These are phyloP conservation scores for Nemoura dubitans DNA, from an alignment of 2,888 invertebrate genomes.

Conservation along the genomic window DNA sequence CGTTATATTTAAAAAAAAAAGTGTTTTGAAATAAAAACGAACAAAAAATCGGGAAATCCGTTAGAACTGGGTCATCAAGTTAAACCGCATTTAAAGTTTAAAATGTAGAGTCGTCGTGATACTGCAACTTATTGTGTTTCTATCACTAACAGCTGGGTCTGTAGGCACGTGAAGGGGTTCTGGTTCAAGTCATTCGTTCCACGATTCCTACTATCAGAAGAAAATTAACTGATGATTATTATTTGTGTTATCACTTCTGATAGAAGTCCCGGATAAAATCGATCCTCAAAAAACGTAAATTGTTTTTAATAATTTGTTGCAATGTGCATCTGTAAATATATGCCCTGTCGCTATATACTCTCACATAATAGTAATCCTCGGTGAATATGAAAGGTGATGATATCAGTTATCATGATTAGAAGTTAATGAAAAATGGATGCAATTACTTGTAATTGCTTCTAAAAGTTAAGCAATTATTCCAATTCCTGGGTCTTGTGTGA, in stretches of 20 bases:
- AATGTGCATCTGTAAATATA: too few relatives aligned
- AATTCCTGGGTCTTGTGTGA: neutral
- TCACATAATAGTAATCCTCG: neutral
- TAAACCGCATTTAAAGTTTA: neutral
- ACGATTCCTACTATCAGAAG: neutral
- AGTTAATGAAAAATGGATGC: neutral
- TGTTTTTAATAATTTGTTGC: too few relatives aligned
- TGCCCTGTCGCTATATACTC: too few relatives aligned
- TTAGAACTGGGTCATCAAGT: neutral
- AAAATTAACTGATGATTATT: neutral
- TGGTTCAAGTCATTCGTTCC: neutral
- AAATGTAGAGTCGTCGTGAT: neutral
- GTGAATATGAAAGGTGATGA: neutral
- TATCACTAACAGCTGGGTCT: neutral
- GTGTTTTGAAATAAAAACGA: neutral
- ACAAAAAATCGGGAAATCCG: neutral
- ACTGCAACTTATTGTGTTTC: neutral
- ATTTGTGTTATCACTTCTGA: neutral
- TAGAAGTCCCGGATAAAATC: neutral
- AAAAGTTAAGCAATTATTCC: conserved; percentile 10
- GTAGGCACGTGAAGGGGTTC: too few relatives aligned
- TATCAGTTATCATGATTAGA: neutral
- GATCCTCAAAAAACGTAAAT: neutral
- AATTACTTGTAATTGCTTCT: conserved; percentile 13
- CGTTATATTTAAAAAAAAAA: neutral